Evolutionary conservation across 2,888 invertebrate genomes (phyloP).

Genomic region (Morpho achilles): DNA sequence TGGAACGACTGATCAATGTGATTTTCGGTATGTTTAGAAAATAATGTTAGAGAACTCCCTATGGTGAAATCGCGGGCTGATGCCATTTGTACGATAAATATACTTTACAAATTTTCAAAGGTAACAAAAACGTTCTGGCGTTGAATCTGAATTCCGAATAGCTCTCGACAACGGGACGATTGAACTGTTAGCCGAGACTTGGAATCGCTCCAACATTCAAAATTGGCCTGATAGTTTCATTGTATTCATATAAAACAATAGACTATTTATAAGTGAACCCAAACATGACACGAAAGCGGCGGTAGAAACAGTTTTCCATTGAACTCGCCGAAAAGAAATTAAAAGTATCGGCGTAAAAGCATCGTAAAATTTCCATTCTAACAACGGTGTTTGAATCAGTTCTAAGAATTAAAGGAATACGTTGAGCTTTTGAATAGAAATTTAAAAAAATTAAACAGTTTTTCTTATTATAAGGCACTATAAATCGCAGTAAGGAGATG

Average conservation of each 20-base stretch:
- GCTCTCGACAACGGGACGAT: slow-evolving; percentile 21
- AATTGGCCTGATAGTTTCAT: slow-evolving; percentile 30
- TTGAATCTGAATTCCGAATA: slow-evolving; percentile 13
- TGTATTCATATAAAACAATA: slow-evolving; percentile 29
- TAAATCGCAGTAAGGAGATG: too few species aligned
- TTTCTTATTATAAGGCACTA: too few species aligned
- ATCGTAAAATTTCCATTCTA: slow-evolving; percentile 19
- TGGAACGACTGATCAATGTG: too few species aligned
- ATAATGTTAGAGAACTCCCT: too few species aligned
- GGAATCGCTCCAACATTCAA: slow-evolving; percentile 27
- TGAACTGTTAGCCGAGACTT: slow-evolving; percentile 26
- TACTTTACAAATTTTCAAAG: slow-evolving; percentile 5
- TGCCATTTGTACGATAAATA: neutral
- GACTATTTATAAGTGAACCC: slow-evolving; percentile 19
- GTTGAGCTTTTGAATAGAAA: too few species aligned
- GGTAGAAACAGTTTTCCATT: slow-evolving; percentile 4
- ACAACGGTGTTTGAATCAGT: slow-evolving; percentile 1
- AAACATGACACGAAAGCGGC: slow-evolving; percentile 11
- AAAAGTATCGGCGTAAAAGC: slow-evolving; percentile 13
- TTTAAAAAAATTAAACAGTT: too few species aligned
- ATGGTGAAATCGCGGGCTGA: neutral
- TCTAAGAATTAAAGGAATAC: neutral
- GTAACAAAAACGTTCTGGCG: slow-evolving; percentile 6
- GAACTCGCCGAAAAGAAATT: slow-evolving; percentile 19
- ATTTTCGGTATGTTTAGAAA: too few species aligned